These are phyloP conservation scores for Erinaceus europaeus DNA, from an alignment of 2,113 vertebrate species.

Conservation along the genomic window DNA sequence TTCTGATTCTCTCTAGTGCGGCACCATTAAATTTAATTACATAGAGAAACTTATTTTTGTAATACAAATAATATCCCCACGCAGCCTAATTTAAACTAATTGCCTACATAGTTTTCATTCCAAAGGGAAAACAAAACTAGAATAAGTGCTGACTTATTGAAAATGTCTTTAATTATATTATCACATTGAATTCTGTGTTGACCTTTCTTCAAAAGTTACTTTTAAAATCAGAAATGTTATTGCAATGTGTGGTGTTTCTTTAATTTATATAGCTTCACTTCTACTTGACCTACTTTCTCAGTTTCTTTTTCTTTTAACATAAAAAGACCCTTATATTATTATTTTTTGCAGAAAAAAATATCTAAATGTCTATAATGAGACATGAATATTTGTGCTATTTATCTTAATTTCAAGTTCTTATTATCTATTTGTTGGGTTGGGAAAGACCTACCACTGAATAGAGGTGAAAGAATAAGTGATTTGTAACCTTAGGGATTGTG, in stretches of 20 bases:
- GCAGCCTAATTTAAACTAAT: slow-evolving; percentile 85
- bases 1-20: slow-evolving; percentile 63
- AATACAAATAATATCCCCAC: slow-evolving; percentile 84
- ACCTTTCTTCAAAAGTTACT: slow-evolving; percentile 66
- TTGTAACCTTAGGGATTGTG: not conserved
- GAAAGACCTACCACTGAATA: not conserved
- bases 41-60: slow-evolving; percentile 80
- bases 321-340: not conserved
- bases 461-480: not conserved
- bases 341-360: slow-evolving; percentile 46
- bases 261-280: slow-evolving; percentile 25
- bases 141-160: slow-evolving; percentile 81
- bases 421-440: slow-evolving; percentile 21
- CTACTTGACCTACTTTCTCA: slow-evolving; percentile 54
- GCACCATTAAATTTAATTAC: slow-evolving; percentile 81
- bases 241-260: slow-evolving; percentile 39
- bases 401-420: slow-evolving; percentile 42
- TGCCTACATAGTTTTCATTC: slow-evolving; percentile 77
- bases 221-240: slow-evolving; percentile 60
- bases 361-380: not conserved
- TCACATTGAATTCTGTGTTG: slow-evolving; percentile 73
- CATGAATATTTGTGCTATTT: slow-evolving; percentile 2
- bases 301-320: slow-evolving; percentile 6
- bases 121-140: slow-evolving; percentile 77
- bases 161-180: slow-evolving; percentile 82